Percentiles rank a stretch among this genome's conserved stretches.
Conservation (phyloP, 2,113 vertebrate genomes). For the Gambusia affinis region DNA sequence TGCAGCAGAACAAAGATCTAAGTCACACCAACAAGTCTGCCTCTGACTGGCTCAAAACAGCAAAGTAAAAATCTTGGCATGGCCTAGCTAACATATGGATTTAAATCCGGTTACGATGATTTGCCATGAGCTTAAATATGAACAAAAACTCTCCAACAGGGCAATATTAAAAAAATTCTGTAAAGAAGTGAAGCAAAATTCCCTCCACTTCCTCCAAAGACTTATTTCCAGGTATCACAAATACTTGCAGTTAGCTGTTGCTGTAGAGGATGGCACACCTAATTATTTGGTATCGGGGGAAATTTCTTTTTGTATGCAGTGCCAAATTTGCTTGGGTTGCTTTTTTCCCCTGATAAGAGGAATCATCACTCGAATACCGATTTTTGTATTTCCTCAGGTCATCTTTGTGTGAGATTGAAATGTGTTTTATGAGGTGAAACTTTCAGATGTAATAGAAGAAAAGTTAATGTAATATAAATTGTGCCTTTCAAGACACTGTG, state of each 20-base stretch:
- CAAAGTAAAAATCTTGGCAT: background rate
- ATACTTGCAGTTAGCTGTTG: background rate
- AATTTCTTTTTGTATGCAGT: background rate
- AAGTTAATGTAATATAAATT: background rate
- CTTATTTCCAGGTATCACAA: background rate
- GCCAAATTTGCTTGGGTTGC: background rate
- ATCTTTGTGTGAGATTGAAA: background rate
- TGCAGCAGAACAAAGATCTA: background rate
- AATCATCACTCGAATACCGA: background rate
- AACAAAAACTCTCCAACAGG: background rate
- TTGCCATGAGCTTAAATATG: background rate
- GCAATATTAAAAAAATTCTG: too few species aligned
- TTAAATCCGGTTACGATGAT: background rate
- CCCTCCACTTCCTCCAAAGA: background rate
- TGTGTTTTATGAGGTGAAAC: background rate
- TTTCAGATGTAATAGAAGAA: background rate
- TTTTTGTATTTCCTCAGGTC: background rate
- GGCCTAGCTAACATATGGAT: background rate
- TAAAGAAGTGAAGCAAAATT: background rate
- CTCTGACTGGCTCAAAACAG: background rate
- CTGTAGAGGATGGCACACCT: background rate
- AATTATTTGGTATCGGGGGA: background rate
- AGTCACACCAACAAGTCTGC: background rate
- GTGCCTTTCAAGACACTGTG: background rate
- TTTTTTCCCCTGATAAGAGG: background rate